Conservation (phyloP, 2,113 vertebrate genomes). For the Polypterus senegalus region DNA sequence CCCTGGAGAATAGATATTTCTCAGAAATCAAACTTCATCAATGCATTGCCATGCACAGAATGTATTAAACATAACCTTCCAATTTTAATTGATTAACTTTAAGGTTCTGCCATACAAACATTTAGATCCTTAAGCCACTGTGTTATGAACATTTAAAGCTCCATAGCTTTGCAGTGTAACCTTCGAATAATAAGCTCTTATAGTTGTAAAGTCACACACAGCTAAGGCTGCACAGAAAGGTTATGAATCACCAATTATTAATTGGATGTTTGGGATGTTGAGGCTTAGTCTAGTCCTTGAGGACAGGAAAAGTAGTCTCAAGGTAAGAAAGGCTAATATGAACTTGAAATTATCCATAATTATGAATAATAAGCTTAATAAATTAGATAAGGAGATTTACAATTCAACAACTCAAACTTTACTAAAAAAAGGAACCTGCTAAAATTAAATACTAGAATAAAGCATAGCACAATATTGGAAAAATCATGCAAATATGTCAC, state of each 20-base stretch:
- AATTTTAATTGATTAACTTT: slow-evolving; percentile 32
- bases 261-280: neutral
- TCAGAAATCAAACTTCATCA: slow-evolving; percentile 15
- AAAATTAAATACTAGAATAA: too few relatives aligned
- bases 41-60: slow-evolving; percentile 17
- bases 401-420: too few relatives aligned
- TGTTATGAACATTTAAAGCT: slow-evolving; percentile 22
- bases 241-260: neutral
- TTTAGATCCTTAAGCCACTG: slow-evolving; percentile 20
- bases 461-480: too few relatives aligned
- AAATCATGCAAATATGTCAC: too few relatives aligned
- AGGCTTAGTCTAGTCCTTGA: too few relatives aligned
- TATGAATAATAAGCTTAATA: too few relatives aligned
- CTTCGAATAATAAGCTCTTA: slow-evolving; percentile 10
- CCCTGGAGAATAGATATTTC: slow-evolving; percentile 19
- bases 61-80: slow-evolving; percentile 19
- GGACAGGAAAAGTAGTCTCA: too few relatives aligned
- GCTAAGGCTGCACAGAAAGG: neutral
- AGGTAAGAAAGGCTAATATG: too few relatives aligned
- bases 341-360: too few relatives aligned
- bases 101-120: slow-evolving; percentile 12
- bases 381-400: too few relatives aligned
- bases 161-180: slow-evolving; percentile 14
- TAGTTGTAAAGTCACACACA: slow-evolving; percentile 1
- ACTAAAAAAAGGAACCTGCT: too few relatives aligned